Evolutionary conservation across 2,113 vertebrate species (phyloP).

Genomic region (Gallinago undulata): DNA sequence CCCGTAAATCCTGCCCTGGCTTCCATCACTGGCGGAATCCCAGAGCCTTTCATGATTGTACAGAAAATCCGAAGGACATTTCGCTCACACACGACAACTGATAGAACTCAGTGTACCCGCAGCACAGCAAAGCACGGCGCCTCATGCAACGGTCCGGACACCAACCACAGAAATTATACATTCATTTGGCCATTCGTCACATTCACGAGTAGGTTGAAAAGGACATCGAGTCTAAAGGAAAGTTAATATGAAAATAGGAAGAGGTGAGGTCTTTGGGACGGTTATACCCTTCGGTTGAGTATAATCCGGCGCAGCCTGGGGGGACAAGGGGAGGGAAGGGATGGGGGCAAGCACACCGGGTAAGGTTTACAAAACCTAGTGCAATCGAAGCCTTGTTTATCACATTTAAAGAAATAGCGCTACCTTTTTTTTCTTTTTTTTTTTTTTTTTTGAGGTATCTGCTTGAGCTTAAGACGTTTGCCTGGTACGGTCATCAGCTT

Average conservation of each 20-base stretch:
- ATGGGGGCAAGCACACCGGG: constrained; percentile 10
- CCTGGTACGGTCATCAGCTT: not conserved
- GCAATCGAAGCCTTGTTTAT: constrained; percentile 66
- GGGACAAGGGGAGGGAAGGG: not conserved
- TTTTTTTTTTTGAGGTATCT: constrained; percentile 67
- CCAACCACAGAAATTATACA: constrained; percentile 83
- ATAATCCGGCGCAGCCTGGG: constrained; percentile 26
- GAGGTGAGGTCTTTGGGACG: not conserved
- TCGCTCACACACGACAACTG: constrained; percentile 82
- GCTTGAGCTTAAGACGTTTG: constrained; percentile 46
- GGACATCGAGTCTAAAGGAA: constrained; percentile 69
- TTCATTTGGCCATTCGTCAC: constrained; percentile 81
- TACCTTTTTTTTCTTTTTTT: not conserved
- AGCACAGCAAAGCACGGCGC: constrained; percentile 82
- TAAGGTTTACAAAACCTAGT: constrained; percentile 71
- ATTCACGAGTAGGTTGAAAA: constrained; percentile 73
- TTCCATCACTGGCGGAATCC: constrained; percentile 71
- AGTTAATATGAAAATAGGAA: constrained; percentile 47
- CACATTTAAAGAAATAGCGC: constrained; percentile 49
- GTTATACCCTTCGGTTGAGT: constrained; percentile 16
- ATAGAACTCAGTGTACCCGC: constrained; percentile 92
- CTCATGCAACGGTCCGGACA: constrained; percentile 84
- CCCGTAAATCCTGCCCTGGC: constrained; percentile 87
- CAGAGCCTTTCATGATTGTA: constrained; percentile 80
- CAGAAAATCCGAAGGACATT: constrained; percentile 71